Base-by-base conservation (phyloP, 2,888 invertebrate genomes). In the Melolontha melolontha region DNA sequence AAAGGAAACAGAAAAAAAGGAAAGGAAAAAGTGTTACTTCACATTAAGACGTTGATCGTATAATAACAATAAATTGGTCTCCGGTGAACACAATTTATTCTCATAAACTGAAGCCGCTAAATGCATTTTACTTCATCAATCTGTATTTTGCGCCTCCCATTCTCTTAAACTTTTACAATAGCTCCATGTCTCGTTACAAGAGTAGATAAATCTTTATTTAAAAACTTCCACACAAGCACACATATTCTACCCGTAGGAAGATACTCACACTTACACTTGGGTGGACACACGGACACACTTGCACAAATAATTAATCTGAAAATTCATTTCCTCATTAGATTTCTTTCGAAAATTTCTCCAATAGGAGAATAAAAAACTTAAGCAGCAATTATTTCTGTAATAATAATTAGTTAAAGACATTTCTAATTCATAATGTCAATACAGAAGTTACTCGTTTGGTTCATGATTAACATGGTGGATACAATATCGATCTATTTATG, bases 61-160 rank as follows among this genome's bases (percentile, higher is more conserved):
- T 74, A 73, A 74, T 70, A 70, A 71, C 72, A 73, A 74, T 73
- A 74, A 74, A 74, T 74, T 72, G 74, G 74, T 69, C 71, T 72
- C 74, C 51, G 49, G 71, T 64, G 72, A 68, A 70, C 70, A 70
- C 74, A 71, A 74, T 74, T 74, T 74, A 74, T 74, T 74, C 71
- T 74, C 72, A 73, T 74, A 71, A 72, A 73, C 57, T 64, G 44
- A 70, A 63, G 63, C 66, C 68, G 70, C 72, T 73, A 74, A 73
- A 74, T 72, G 74, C 74, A 74, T 72, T 74, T 74, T 73, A 72
- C 74, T 73, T 71, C 74, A 74, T 74, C 74, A 74, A 74, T 74
- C 74, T 74, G 72, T 74, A 70, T 74, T 74, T 74, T 69, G 70
- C 51, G 67, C 62, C 70, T 64, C 62, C 64, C 68, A 41, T 52